Conservation (phyloP, 1,140 invertebrate genomes). For the Hyposmocoma kahamanoa region DNA sequence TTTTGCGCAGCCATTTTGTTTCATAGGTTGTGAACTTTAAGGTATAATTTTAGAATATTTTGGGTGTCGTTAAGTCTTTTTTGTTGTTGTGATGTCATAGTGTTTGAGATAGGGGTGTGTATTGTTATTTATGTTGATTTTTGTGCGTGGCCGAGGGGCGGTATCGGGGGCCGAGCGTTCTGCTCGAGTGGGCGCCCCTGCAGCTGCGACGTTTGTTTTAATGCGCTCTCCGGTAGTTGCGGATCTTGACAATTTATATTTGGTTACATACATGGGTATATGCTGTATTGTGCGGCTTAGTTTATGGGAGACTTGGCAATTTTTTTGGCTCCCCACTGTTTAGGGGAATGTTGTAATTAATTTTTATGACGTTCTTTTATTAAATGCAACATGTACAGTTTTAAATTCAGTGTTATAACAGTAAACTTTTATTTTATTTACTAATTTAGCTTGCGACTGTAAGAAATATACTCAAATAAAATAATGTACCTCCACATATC, state of each 20-base stretch:
- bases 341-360: too few relatives aligned
- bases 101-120: constrained; percentile 69
- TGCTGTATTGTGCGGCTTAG: constrained; percentile 23
- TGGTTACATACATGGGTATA: constrained; percentile 41
- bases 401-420: too few relatives aligned
- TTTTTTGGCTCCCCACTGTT: too few relatives aligned
- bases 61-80: constrained; percentile 21
- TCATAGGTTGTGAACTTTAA: too few relatives aligned
- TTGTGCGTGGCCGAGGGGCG: constrained; percentile 58
- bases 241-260: constrained; percentile 25
- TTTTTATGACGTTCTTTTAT: too few relatives aligned
- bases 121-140: constrained; percentile 73
- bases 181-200: constrained; percentile 45
- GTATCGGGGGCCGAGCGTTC: constrained; percentile 52
- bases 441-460: too few relatives aligned
- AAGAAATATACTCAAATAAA: too few relatives aligned
- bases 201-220: constrained; percentile 68
- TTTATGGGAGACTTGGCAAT: constrained; percentile 50
- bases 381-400: too few relatives aligned
- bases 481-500: too few relatives aligned
- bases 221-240: constrained; percentile 56
- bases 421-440: too few relatives aligned
- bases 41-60: too few relatives aligned
- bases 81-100: constrained; percentile 34
- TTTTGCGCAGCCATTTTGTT: constrained; percentile 11